phyloP scores from a whole-genome alignment of 2,113 vertebrate species.

The Acanthisitta chloris region DNA sequence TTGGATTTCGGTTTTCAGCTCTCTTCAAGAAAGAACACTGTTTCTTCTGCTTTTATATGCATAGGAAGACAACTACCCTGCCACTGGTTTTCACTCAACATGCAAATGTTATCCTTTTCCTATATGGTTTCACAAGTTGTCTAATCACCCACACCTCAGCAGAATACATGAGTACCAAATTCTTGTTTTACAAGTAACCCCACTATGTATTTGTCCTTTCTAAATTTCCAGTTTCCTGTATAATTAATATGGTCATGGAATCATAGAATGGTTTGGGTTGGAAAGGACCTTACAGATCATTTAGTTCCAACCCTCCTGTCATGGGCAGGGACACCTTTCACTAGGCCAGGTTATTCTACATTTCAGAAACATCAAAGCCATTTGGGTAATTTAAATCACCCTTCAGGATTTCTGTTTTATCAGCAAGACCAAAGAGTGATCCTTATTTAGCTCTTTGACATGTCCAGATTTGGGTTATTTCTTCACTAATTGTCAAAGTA shows the following conservation, averaged over 20 bases:
- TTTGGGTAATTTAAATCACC: neutral
- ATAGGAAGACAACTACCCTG: neutral
- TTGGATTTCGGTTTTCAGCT: neutral
- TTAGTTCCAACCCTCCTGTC: neutral
- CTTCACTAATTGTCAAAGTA: neutral
- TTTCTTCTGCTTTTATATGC: neutral
- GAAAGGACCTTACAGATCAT: neutral
- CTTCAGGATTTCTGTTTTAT: neutral
- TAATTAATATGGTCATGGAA: neutral
- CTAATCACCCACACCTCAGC: neutral
- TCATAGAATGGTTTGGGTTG: neutral
- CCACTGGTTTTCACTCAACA: neutral
- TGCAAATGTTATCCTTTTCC: neutral
- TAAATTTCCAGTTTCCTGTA: neutral
- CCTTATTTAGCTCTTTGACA: neutral
- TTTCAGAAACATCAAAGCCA: neutral
- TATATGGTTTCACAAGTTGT: neutral
- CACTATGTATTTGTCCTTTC: neutral
- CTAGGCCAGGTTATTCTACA: neutral
- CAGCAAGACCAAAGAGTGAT: neutral
- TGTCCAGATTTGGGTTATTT: neutral
- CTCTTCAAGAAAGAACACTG: neutral
- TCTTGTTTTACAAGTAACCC: neutral
- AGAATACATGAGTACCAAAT: neutral
- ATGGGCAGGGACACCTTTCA: neutral